Conservation (phyloP, 2,113 vertebrate species). For the Parus major region DNA sequence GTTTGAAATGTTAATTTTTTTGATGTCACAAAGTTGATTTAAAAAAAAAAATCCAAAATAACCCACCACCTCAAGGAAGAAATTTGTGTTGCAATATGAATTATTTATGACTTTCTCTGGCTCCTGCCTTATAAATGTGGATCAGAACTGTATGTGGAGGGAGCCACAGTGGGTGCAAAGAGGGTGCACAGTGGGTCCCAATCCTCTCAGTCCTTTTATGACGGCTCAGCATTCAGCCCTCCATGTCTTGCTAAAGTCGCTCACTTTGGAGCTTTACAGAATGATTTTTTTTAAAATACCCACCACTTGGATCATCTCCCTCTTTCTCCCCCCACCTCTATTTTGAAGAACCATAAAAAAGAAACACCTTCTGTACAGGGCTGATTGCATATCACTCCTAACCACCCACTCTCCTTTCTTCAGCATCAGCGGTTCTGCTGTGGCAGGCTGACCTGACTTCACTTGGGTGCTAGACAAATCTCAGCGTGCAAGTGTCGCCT, state of each 20-base stretch:
- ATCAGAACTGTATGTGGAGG: not conserved
- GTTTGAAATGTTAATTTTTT: constrained; percentile 40
- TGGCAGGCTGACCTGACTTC: not conserved
- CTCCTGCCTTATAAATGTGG: not conserved
- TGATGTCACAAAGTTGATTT: not conserved
- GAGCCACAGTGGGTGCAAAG: fast-evolving
- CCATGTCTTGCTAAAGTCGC: fast-evolving
- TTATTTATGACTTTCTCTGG: not conserved
- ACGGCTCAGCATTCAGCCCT: not conserved
- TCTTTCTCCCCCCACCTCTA: not conserved
- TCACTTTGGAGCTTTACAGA: not conserved
- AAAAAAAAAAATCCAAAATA: not conserved
- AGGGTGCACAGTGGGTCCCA: not conserved
- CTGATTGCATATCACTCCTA: not conserved
- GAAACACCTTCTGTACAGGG: not conserved
- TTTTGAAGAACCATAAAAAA: not conserved
- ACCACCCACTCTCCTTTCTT: not conserved
- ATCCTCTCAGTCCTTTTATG: not conserved
- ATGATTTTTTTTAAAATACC: not conserved
- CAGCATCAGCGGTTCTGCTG: not conserved
- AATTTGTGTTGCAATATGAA: not conserved
- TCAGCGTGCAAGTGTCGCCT: fast-evolving
- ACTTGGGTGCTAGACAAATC: not conserved
- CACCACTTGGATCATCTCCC: not conserved
- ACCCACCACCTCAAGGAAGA: not conserved